Evolutionary conservation across 1,140 invertebrate genomes (phyloP).

Genomic region (Bombus confusus): DNA sequence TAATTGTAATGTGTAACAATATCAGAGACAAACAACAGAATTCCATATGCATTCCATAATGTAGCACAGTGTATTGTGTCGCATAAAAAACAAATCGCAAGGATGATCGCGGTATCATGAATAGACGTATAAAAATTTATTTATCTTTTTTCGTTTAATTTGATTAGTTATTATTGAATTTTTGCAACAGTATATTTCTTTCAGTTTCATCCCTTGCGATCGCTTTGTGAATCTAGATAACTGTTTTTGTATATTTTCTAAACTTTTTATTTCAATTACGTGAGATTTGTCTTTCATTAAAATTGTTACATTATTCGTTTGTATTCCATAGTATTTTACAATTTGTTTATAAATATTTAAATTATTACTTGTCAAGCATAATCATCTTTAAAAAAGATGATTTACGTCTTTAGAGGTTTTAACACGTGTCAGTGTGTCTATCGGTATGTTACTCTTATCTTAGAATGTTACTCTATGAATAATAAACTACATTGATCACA

Average conservation of each 20-base stretch:
- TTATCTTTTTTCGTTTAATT: not conserved
- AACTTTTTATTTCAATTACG: not conserved
- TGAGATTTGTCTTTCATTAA: not conserved
- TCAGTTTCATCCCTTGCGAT: not conserved
- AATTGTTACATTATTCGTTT: not conserved
- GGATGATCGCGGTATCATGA: slow-evolving; percentile 40
- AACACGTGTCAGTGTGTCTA: slow-evolving; percentile 14
- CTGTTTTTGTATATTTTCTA: not conserved
- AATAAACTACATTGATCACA: slow-evolving; percentile 69
- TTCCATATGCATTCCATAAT: slow-evolving; percentile 59
- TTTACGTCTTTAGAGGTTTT: not conserved
- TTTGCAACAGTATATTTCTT: not conserved
- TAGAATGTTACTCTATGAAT: slow-evolving; percentile 62
- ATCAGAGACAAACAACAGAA: slow-evolving; percentile 62
- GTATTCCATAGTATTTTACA: not conserved
- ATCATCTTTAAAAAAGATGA: not conserved
- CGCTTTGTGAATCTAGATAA: not conserved
- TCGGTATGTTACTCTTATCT: slow-evolving; percentile 49
- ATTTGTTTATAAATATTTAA: not conserved
- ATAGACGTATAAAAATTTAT: slow-evolving; percentile 18
- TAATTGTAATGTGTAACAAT: slow-evolving; percentile 60
- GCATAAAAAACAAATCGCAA: slow-evolving; percentile 63
- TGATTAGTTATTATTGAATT: not conserved
- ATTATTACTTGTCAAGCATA: too few relatives aligned
- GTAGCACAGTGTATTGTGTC: slow-evolving; percentile 50